Percentiles rank a stretch among this genome's conserved stretches.
Conservation (phyloP, 53 echinoderm and acorn worm species). For the Apostichopus leukothele region DNA sequence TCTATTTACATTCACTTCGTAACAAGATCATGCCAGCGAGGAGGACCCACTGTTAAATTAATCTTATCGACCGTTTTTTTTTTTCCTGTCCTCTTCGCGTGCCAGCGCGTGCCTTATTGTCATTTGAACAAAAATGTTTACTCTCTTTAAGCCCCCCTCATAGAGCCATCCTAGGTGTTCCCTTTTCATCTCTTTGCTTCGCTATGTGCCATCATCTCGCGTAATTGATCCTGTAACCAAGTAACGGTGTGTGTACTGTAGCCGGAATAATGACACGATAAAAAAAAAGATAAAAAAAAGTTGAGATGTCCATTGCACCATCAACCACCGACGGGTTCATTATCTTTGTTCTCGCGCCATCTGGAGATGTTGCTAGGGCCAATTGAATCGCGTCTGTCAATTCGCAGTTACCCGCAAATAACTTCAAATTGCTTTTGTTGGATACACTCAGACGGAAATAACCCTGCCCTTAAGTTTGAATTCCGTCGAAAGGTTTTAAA, state of each 20-base stretch:
- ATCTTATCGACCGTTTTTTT: background rate
- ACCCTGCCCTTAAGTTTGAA: background rate
- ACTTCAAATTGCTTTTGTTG: conserved; percentile 42
- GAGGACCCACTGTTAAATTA: background rate
- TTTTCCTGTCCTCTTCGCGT: conserved; percentile 29
- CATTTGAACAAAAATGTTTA: conserved; percentile 19
- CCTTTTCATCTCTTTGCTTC: background rate
- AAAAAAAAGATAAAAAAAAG: too few relatives aligned
- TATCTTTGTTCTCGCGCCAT: conserved; percentile 31
- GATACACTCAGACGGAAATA: background rate
- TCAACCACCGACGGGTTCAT: background rate
- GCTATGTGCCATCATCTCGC: background rate
- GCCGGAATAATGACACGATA: background rate
- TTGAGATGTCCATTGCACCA: background rate
- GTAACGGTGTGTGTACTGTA: background rate
- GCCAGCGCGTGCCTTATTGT: conserved; percentile 37
- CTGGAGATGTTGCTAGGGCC: conserved; percentile 39
- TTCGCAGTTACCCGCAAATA: conserved; percentile 18
- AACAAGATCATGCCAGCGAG: conserved; percentile 8
- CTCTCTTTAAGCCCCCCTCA: conserved; percentile 16
- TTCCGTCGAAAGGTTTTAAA: background rate
- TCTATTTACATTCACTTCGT: conserved; percentile 3
- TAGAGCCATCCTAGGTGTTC: background rate
- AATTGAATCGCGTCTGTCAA: conserved; percentile 16
- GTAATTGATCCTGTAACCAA: conserved; percentile 39